Conservation (phyloP, 2,113 vertebrate species). For the Orycteropus afer region DNA sequence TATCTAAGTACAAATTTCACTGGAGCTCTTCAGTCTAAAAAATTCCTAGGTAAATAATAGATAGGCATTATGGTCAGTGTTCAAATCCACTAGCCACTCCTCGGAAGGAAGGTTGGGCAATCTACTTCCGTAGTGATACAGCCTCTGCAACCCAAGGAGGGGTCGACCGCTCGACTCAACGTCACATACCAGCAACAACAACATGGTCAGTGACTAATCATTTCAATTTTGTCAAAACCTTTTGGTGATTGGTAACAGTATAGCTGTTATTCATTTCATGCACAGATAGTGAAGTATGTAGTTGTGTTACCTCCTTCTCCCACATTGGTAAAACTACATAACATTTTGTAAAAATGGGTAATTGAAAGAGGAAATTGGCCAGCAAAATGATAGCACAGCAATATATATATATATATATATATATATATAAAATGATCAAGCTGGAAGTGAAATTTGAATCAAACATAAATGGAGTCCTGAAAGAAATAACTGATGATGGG, state of each 20-base stretch:
- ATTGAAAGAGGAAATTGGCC: background rate
- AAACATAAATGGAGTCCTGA: background rate
- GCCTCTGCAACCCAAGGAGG: no score
- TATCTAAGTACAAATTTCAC: background rate
- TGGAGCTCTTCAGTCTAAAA: background rate
- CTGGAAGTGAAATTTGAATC: background rate
- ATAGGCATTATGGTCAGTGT: background rate
- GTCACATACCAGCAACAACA: no score
- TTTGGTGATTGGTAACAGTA: background rate
- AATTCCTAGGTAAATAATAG: constrained; percentile 17
- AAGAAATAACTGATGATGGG: background rate
- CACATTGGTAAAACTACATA: background rate
- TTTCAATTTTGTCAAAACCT: constrained; percentile 25
- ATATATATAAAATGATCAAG: background rate
- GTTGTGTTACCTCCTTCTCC: background rate
- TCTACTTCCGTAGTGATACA: no score
- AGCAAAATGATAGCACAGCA: background rate
- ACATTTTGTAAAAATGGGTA: background rate
- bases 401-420: no score
- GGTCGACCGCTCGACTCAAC: no score
- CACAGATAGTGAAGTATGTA: background rate
- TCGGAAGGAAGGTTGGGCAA: no score
- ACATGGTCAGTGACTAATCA: background rate
- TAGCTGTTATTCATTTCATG: background rate
- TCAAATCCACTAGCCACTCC: no score